Conservation (phyloP, 2,113 vertebrate species). For the Corynorhinus townsendii region DNA sequence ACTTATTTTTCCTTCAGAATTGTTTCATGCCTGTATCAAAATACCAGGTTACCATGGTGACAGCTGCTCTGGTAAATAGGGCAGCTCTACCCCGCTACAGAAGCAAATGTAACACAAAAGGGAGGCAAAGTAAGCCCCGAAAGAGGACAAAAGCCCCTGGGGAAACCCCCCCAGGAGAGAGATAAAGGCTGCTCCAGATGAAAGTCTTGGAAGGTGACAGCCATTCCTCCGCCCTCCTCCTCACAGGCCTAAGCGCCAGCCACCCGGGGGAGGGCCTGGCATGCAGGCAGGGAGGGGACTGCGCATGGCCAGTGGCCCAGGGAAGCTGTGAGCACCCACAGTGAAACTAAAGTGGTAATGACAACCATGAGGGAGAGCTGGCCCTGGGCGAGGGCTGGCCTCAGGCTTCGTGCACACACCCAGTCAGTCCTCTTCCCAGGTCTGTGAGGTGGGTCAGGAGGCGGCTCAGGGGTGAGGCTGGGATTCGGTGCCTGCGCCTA, state of each 20-base stretch:
- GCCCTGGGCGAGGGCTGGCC: not conserved
- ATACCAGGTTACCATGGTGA: slow-evolving; percentile 71
- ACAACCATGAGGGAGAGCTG: not conserved
- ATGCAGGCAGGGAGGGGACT: accelerated
- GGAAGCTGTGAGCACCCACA: not conserved
- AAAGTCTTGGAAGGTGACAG: slow-evolving; percentile 44
- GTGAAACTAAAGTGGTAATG: not conserved
- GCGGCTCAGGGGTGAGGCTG: not conserved
- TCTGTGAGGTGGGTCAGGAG: not conserved
- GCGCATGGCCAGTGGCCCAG: accelerated
- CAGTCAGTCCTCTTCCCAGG: not conserved
- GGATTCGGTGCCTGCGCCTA: not conserved
- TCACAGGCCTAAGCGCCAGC: not conserved
- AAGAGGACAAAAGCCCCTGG: slow-evolving; percentile 62
- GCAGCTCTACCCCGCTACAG: slow-evolving; percentile 57
- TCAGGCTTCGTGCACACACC: not conserved
- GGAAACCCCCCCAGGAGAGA: slow-evolving; percentile 62
- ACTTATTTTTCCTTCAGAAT: slow-evolving; percentile 68
- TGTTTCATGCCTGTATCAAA: slow-evolving; percentile 73
- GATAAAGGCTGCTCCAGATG: slow-evolving; percentile 52
- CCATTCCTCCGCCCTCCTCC: not conserved
- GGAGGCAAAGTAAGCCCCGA: slow-evolving; percentile 47
- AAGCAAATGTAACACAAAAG: slow-evolving; percentile 61
- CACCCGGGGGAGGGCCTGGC: not conserved
- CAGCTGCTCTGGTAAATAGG: slow-evolving; percentile 66